Base-by-base conservation (phyloP, 2,888 invertebrate species). In the Dioctria linearis region DNA sequence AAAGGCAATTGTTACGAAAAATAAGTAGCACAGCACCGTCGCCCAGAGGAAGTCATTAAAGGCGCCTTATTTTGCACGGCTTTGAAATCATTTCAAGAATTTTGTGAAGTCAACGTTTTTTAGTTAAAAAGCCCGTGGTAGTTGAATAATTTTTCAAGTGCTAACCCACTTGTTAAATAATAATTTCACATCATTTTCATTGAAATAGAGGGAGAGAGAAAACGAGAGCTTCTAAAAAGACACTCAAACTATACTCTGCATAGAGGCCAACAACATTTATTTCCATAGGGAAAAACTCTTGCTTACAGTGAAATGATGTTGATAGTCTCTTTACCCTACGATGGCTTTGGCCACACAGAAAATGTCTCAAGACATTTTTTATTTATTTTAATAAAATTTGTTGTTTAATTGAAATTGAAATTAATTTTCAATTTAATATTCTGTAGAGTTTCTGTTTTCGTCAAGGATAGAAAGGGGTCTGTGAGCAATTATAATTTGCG, bases 141-240 rank as follows among this genome's bases (percentile, higher is more conserved):
- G 61, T 61, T 61, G 61, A 61, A 61, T 61, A 61, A 61, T 61
- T 61, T 61, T 61, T 61, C 37, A 37, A 61, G 61, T 39, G 61
- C 25, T 39, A 61, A 6, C 61, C 61, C 11, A 61, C 61, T 61
- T 61, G 61, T 61, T 61, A 39, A 61, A 61, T 61, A 61, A 61
- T 61, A 61, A 61, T 61, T 61, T 61, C 61, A 61, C 61, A 61
- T 61, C 61, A 61, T 61, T 61, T 61, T 61, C 61, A 61, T 61
- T 61, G 5, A 61, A 61, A 4, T 61, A 61, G 61, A 61, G 25
- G 25, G 25, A 25, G 25, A 25, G 25, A 25, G 25, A 25, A 25
- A 25, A 25, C 25, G 25, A 25, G 61, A 61, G 61, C 6, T 61
- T 37, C 39, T 39, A 25, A 39, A 61, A 61, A 25, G 61, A 61